A percentile compares a stretch with the other conserved stretches of the same genome.
phyloP scores from a whole-genome alignment of 2,113 vertebrate genomes.

The Elgaria multicarinata region DNA sequence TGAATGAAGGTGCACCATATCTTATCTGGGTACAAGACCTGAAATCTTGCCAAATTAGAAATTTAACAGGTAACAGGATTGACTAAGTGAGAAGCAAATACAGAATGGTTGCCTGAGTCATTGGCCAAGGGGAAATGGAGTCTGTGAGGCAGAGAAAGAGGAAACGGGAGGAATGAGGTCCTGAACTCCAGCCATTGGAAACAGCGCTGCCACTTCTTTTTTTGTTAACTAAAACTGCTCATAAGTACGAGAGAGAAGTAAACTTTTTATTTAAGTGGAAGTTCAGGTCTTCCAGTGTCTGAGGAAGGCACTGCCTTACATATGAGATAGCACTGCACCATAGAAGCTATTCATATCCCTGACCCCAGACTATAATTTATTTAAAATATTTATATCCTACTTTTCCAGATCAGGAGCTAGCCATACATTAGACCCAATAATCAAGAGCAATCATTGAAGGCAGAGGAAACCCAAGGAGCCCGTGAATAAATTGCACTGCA shows the following conservation, averaged over 20 bases:
- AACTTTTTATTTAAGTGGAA: neutral
- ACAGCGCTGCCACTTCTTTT: neutral
- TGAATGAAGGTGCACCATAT: neutral
- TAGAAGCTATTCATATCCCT: neutral
- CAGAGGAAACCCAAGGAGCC: too few species aligned
- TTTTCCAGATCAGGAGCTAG: neutral
- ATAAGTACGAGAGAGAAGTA: neutral
- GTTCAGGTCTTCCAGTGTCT: neutral
- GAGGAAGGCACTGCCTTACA: neutral
- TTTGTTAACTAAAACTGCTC: neutral
- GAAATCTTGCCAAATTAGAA: neutral
- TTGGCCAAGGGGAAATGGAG: neutral
- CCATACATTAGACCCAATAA: neutral
- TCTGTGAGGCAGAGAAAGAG: neutral
- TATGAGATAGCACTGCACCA: neutral
- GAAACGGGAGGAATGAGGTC: neutral
- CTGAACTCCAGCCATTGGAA: neutral
- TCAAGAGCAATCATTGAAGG: neutral
- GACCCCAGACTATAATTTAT: neutral
- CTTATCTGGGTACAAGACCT: neutral
- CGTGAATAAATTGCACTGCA: neutral
- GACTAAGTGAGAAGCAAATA: neutral
- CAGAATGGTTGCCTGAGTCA: neutral
- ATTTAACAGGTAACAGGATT: neutral
- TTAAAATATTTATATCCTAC: neutral